Conservation (phyloP, 2,888 invertebrate genomes). For the Drosophila siamana region DNA sequence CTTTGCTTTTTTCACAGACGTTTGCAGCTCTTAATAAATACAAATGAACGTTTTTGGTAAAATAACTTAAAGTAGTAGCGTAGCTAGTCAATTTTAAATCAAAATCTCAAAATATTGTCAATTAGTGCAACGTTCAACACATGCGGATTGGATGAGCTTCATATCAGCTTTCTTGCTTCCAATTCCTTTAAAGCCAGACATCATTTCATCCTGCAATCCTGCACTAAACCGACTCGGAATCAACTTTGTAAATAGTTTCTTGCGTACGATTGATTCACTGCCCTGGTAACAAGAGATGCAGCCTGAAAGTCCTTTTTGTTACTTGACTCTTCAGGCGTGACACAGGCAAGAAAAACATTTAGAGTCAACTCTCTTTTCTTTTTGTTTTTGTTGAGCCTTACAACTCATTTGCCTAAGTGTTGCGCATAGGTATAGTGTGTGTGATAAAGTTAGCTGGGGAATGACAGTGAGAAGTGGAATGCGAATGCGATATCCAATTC, state of each 20-base stretch:
- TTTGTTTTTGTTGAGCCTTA: conserved; percentile 17
- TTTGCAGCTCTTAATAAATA: no score
- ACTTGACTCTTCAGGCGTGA: conserved; percentile 14
- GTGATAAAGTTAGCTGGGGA: conserved; percentile 41
- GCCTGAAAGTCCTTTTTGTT: conserved; percentile 10
- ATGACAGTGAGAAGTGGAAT: conserved; percentile 22
- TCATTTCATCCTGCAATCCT: not conserved
- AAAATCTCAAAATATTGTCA: not conserved
- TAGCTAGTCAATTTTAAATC: not conserved
- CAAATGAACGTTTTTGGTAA: no score
- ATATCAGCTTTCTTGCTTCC: not conserved
- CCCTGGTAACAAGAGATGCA: not conserved
- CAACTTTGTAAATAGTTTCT: not conserved
- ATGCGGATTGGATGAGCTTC: no score
- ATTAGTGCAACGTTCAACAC: not conserved
- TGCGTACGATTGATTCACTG: not conserved
- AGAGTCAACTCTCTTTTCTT: conserved; percentile 6
- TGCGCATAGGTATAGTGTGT: conserved; percentile 25
- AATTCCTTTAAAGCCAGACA: not conserved
- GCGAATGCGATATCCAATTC: conserved; percentile 54
- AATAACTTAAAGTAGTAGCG: not conserved
- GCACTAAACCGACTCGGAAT: not conserved
- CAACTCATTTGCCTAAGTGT: conserved; percentile 57
- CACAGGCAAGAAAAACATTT: conserved; percentile 6
- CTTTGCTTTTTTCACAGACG: not conserved